Conservation (phyloP, 2,888 invertebrate species). For the Seira ritae region DNA sequence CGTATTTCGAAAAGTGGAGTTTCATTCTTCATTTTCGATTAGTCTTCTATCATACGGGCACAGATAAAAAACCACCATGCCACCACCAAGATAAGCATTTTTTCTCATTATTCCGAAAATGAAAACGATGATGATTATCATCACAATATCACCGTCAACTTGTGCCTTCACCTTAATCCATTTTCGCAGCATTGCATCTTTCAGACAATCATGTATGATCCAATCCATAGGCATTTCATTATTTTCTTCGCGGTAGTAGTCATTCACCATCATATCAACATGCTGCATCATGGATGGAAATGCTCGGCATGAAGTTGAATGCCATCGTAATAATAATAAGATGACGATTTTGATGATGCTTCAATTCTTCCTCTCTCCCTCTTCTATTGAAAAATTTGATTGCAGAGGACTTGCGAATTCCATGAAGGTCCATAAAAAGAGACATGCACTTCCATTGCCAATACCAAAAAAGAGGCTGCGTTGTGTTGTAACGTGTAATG, state of each 20-base stretch:
- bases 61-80: too few species aligned
- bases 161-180: conserved; percentile 47
- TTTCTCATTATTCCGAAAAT: neutral
- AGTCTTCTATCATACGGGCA: too few species aligned
- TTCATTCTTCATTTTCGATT: too few species aligned
- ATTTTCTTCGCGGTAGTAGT: neutral
- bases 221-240: neutral
- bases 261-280: neutral
- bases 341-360: neutral
- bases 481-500: too few species aligned
- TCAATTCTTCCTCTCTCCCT: too few species aligned
- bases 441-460: neutral
- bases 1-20: too few species aligned
- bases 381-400: too few species aligned
- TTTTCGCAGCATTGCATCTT: conserved; percentile 1
- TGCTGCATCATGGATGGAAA: neutral
- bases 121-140: conserved; percentile 21
- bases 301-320: neutral
- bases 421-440: neutral
- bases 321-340: neutral
- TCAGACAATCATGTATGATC: neutral
- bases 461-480: neutral
- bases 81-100: too few species aligned
- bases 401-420: neutral
- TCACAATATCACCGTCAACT: too few species aligned